Evolutionary conservation across 2,888 invertebrate genomes (phyloP).

Genomic region (Tachystola acroxantha): DNA sequence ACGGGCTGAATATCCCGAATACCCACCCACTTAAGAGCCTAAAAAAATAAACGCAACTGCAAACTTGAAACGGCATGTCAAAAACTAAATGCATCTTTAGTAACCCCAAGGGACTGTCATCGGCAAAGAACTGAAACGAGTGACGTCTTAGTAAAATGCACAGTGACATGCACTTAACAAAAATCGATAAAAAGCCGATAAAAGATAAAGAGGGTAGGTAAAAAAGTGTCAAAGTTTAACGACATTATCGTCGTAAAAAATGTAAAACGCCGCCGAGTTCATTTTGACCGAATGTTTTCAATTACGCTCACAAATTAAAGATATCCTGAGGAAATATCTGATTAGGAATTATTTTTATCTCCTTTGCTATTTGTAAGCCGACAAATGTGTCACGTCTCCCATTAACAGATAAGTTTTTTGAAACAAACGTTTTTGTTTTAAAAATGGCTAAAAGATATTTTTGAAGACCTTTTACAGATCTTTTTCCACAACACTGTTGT

Average conservation of each 20-base stretch:
- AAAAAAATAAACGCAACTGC: slow-evolving; percentile 1
- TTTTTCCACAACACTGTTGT: too few relatives aligned
- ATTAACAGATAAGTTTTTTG: too few relatives aligned
- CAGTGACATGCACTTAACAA: slow-evolving; percentile 52
- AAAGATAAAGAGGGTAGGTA: slow-evolving; percentile 31
- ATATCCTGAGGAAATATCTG: slow-evolving; percentile 65
- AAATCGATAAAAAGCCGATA: slow-evolving; percentile 30
- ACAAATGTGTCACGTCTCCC: not conserved
- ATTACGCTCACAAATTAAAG: slow-evolving; percentile 61
- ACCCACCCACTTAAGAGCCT: not conserved
- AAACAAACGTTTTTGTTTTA: too few relatives aligned
- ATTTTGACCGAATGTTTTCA: slow-evolving; percentile 43
- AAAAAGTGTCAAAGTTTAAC: slow-evolving; percentile 68
- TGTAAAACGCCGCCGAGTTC: slow-evolving; percentile 32
- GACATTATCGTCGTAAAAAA: slow-evolving; percentile 39
- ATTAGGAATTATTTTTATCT: slow-evolving; percentile 46
- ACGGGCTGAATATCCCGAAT: too few relatives aligned
- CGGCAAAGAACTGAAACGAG: slow-evolving; percentile 14
- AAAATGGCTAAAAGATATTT: too few relatives aligned
- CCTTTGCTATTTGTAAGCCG: not conserved
- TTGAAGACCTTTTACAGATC: too few relatives aligned
- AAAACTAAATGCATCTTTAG: slow-evolving; percentile 9
- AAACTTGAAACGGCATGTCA: slow-evolving; percentile 16
- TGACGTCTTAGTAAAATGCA: slow-evolving; percentile 11
- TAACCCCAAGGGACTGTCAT: slow-evolving; percentile 22